phyloP scores from a whole-genome alignment of 1,140 invertebrate genomes.

The Thalassaphorura encarpata region DNA sequence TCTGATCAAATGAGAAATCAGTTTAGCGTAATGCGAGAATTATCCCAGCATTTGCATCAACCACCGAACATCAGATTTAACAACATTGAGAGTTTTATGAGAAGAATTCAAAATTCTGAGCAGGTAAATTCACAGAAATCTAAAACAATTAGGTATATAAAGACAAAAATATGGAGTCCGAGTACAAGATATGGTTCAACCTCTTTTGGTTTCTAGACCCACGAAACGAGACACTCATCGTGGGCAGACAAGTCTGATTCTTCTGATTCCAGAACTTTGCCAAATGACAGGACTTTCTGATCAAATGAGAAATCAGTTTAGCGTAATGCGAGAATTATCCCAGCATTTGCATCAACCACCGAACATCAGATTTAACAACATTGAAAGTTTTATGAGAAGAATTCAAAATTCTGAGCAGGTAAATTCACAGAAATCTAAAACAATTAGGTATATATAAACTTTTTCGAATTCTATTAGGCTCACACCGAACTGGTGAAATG shows the following conservation, averaged over 20 bases:
- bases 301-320: conserved; percentile 33
- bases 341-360: conserved; percentile 40
- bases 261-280: conserved; percentile 30
- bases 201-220: conserved; percentile 26
- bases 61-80: conserved; percentile 37
- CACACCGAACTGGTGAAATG: no score
- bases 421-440: no score
- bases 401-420: conserved; percentile 18
- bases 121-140: conserved; percentile 6
- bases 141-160: no score
- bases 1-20: conserved; percentile 34
- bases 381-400: conserved; percentile 33
- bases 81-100: conserved; percentile 32
- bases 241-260: conserved; percentile 19
- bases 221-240: conserved; percentile 27
- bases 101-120: conserved; percentile 21
- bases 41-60: conserved; percentile 38
- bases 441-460: no score
- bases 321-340: conserved; percentile 35
- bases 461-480: no score
- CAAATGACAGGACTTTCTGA: conserved; percentile 33
- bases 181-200: conserved; percentile 24
- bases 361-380: conserved; percentile 32
- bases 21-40: conserved; percentile 35
- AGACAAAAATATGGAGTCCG: no score